Conservation (phyloP, 2,888 invertebrate genomes). For the Drosophila anomelani region DNA sequence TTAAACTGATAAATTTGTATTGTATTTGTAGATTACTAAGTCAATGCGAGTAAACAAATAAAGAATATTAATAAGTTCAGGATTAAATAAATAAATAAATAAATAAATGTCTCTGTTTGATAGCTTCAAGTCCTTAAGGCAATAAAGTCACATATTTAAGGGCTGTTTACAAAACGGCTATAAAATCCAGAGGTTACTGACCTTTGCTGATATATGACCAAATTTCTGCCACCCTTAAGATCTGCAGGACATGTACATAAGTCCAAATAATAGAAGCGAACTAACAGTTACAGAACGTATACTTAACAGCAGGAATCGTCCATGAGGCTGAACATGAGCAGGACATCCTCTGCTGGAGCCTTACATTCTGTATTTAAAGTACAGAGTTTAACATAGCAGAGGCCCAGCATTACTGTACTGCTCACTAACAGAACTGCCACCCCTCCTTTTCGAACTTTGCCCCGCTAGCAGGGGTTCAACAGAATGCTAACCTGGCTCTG, state of each 20-base stretch:
- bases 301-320: neutral
- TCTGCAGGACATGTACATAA: neutral
- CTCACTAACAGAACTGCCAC: constrained; percentile 33
- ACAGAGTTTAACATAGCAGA: neutral
- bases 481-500: constrained; percentile 32
- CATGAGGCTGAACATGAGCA: neutral
- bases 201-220: neutral
- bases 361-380: constrained; percentile 1
- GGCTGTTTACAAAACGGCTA: neutral
- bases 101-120: neutral
- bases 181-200: neutral
- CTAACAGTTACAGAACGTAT: neutral
- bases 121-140: neutral
- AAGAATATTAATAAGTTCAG: neutral
- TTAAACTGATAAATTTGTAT: neutral
- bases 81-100: neutral
- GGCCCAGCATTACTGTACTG: constrained; percentile 19
- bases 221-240: constrained; percentile 7
- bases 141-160: neutral
- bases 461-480: constrained; percentile 49
- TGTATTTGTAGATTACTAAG: too few species aligned
- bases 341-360: neutral
- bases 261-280: neutral
- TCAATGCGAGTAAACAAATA: neutral
- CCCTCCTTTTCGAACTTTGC: constrained; percentile 63